Percentiles rank a stretch among this genome's conserved stretches.
phyloP scores from a whole-genome alignment of 2,797 vertebrate species.

The Triplophysa yarkandensis region DNA sequence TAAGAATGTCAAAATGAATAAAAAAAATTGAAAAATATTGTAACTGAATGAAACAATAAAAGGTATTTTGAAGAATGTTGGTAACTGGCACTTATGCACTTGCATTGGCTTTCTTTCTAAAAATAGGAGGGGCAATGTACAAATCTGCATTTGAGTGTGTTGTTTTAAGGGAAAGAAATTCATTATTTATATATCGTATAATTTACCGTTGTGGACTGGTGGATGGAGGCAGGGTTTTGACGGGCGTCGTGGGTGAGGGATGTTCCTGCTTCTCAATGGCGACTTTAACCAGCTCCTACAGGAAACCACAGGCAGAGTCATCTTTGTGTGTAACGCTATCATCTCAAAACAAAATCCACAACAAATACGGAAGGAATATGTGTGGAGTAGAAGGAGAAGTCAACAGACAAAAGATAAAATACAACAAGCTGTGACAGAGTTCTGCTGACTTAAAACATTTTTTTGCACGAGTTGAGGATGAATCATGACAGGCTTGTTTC shows the following conservation, averaged over 20 bases:
- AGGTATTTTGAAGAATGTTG: no score
- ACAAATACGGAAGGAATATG: slow-evolving; percentile 12
- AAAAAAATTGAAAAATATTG: no score
- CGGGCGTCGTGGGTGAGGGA: slow-evolving; percentile 81
- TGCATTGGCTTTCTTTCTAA: no score
- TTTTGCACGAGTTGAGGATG: background rate
- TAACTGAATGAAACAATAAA: no score
- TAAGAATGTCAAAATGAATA: background rate
- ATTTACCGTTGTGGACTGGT: slow-evolving; percentile 79
- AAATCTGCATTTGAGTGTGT: background rate
- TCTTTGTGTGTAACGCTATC: background rate
- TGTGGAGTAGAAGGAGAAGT: background rate
- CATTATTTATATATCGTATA: no score
- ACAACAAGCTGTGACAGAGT: slow-evolving; percentile 4
- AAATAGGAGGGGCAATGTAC: no score
- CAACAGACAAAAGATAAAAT: background rate
- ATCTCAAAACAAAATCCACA: slow-evolving; percentile 11
- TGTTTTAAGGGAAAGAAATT: background rate
- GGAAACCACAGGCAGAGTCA: slow-evolving; percentile 17
- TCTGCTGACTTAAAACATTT: slow-evolving; percentile 1
- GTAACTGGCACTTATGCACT: no score
- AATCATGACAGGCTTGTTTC: background rate
- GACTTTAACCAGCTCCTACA: slow-evolving; percentile 87
- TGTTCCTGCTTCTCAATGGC: slow-evolving; percentile 85
- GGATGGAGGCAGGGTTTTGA: slow-evolving; percentile 74